phyloP scores from a whole-genome alignment of 1,140 invertebrate genomes.

The Drosophila lowei region DNA sequence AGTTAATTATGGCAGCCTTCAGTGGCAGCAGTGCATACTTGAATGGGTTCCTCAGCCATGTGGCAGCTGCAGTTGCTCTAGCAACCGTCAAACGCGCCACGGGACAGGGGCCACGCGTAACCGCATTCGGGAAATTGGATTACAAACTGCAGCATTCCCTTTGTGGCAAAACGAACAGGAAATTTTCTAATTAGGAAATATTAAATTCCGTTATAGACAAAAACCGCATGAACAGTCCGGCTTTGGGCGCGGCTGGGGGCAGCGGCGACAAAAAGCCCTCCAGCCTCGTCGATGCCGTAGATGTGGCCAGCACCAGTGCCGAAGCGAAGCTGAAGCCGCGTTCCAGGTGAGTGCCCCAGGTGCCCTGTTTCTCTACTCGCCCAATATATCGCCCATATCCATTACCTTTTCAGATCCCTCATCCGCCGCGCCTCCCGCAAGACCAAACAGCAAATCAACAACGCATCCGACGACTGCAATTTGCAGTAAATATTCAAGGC shows the following conservation, averaged over 20 bases:
- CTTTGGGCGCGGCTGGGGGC: conserved; percentile 45
- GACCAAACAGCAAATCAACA: conserved; percentile 90
- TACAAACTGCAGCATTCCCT: conserved; percentile 7
- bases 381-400: not conserved
- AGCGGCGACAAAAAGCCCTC: conserved; percentile 72
- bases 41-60: not conserved
- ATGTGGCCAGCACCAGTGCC: conserved; percentile 70
- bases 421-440: conserved; percentile 91
- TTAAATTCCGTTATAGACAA: conserved; percentile 62
- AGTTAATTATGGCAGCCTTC: conserved; percentile 48
- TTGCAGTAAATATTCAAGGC: conserved; percentile 85
- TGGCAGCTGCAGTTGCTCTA: conserved; percentile 29
- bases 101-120: not conserved
- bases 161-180: too few relatives aligned
- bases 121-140: conserved; percentile 53
- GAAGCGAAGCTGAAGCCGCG: conserved; percentile 77
- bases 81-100: conserved; percentile 3
- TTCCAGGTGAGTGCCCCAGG: conserved; percentile 62
- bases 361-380: not conserved
- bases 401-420: conserved; percentile 85
- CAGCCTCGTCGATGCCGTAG: conserved; percentile 64
- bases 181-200: conserved; percentile 20
- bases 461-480: conserved; percentile 89
- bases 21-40: not conserved
- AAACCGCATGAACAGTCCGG: conserved; percentile 77